Conservation (phyloP, 2,888 invertebrate species). For the Ectemnius cavifrons region DNA sequence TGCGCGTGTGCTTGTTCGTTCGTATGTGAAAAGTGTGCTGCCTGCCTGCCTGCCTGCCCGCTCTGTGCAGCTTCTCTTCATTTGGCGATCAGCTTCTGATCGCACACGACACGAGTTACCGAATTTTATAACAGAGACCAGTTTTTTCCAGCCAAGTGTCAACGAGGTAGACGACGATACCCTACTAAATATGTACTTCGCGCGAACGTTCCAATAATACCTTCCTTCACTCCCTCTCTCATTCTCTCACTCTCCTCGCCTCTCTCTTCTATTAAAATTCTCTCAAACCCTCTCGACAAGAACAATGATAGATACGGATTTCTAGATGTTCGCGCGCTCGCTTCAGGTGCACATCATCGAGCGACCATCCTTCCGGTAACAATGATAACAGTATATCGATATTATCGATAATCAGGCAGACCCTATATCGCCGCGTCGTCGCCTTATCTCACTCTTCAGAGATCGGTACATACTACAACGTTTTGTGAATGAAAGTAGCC, state of each 20-base stretch:
- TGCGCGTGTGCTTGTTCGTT: too few species aligned
- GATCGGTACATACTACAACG: conserved; percentile 31
- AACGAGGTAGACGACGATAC: conserved; percentile 52
- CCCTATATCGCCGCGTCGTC: too few species aligned
- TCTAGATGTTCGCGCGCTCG: conserved; percentile 9
- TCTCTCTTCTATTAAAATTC: conserved; percentile 13
- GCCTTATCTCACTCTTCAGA: too few species aligned
- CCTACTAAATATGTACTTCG: conserved; percentile 27
- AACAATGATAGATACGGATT: conserved; percentile 19
- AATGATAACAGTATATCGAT: conserved; percentile 18
- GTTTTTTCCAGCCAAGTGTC: conserved; percentile 36
- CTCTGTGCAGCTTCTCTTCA: conserved; percentile 4
- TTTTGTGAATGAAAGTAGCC: conserved; percentile 42
- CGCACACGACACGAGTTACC: too few species aligned
- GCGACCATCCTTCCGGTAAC: conserved; percentile 41
- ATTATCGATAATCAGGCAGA: conserved; percentile 6
- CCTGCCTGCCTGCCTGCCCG: too few species aligned
- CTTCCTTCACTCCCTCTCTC: neutral
- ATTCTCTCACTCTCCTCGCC: neutral
- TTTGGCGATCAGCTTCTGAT: conserved; percentile 5
- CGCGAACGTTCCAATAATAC: conserved; percentile 22
- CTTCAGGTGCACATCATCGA: conserved; percentile 13
- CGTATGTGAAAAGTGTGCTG: conserved; percentile 13
- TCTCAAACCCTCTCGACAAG: conserved; percentile 21
- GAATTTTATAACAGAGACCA: conserved; percentile 38